These are phyloP conservation scores for Diprion similis DNA, from an alignment of 1,140 invertebrate genomes.

Conservation along the genomic window DNA sequence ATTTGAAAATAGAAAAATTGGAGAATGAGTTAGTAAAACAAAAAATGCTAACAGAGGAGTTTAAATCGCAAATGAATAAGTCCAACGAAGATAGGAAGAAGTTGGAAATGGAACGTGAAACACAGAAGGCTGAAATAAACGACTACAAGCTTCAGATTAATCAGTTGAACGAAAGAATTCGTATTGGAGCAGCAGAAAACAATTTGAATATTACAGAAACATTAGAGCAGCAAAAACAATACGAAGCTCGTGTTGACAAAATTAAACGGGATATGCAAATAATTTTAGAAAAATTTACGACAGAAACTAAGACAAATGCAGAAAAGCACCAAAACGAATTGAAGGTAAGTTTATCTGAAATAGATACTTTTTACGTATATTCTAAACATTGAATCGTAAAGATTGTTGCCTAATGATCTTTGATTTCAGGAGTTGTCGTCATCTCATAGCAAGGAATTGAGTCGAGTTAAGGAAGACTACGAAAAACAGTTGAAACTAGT, in stretches of 20 bases:
- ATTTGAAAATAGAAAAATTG: conserved; percentile 37
- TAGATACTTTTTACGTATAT: conserved; percentile 14
- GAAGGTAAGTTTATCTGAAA: conserved; percentile 27
- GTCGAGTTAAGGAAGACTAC: conserved; percentile 37
- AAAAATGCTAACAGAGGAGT: conserved; percentile 32
- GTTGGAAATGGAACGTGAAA: conserved; percentile 45
- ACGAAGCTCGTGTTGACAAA: conserved; percentile 46
- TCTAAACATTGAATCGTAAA: conserved; percentile 13
- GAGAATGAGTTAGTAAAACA: conserved; percentile 36
- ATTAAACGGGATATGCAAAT: conserved; percentile 51
- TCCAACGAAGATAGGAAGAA: conserved; percentile 38
- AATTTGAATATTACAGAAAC: conserved; percentile 38
- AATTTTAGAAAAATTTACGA: conserved; percentile 46
- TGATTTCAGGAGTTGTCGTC: conserved; percentile 35
- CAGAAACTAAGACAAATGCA: conserved; percentile 39
- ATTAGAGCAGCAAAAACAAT: conserved; percentile 44
- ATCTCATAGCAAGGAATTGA: conserved; percentile 41
- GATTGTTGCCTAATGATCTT: conserved; percentile 18
- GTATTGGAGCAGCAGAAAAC: conserved; percentile 32
- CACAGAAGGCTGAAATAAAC: conserved; percentile 40
- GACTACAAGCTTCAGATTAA: conserved; percentile 48
- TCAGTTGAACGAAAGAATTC: conserved; percentile 46
- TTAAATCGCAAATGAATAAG: conserved; percentile 39
- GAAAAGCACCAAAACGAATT: conserved; percentile 41
- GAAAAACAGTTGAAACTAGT: conserved; percentile 42